Conservation (phyloP, 2,113 vertebrate species). For the Burhinus oedicnemus region DNA sequence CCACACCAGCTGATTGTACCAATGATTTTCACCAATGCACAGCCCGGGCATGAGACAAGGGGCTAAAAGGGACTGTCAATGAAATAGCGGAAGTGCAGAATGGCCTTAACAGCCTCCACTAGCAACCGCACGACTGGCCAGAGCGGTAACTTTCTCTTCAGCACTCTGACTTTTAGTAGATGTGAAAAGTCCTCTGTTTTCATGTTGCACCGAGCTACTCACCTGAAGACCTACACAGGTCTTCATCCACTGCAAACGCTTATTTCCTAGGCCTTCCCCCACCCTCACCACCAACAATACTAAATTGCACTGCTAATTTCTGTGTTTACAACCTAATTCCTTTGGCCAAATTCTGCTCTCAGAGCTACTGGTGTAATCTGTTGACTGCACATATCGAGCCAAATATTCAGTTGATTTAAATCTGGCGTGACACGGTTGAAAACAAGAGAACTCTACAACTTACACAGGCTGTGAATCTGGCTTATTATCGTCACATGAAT, state of each 20-base stretch:
- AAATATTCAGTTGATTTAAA: slow-evolving; percentile 13
- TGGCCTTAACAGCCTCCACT: not conserved
- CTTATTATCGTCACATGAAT: not conserved
- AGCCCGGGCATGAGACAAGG: not conserved
- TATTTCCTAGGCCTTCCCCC: not conserved
- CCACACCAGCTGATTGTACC: not conserved
- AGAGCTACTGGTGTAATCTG: not conserved
- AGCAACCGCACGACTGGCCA: rapidly evolving
- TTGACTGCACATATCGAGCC: not conserved
- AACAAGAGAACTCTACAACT: not conserved
- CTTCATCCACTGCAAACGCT: not conserved
- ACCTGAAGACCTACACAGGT: not conserved
- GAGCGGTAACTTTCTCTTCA: not conserved
- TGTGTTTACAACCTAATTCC: not conserved
- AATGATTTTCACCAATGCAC: not conserved
- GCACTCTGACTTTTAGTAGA: not conserved
- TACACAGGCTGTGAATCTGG: not conserved
- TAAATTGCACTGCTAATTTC: not conserved
- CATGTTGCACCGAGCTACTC: rapidly evolving
- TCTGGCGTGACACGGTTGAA: not conserved
- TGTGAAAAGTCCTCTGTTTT: not conserved
- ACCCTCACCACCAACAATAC: rapidly evolving
- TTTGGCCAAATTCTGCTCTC: not conserved
- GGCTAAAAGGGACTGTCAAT: not conserved
- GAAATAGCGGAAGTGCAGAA: not conserved